Evolutionary conservation across 2,888 invertebrate genomes (phyloP).

Genomic region (Neria commutata): DNA sequence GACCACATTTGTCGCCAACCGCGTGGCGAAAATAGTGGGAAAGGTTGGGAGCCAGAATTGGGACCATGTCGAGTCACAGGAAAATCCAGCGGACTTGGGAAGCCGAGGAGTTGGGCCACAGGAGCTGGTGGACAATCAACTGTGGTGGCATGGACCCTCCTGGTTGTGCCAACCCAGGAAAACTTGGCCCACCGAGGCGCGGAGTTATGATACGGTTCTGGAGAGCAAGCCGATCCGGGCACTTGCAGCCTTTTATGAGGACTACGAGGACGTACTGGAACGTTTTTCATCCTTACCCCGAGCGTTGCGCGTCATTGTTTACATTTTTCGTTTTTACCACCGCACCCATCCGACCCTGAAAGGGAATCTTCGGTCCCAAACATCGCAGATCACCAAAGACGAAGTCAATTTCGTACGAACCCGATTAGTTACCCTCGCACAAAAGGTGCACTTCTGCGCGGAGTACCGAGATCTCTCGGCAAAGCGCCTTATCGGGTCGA

Average conservation of each 20-base stretch:
- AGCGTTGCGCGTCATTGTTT: not conserved
- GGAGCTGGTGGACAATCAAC: not conserved
- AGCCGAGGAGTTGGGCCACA: not conserved
- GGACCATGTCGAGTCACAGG: not conserved
- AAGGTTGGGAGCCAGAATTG: not conserved
- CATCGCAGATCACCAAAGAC: not conserved
- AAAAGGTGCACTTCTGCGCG: not conserved
- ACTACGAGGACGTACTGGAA: not conserved
- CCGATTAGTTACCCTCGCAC: not conserved
- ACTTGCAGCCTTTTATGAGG: no score
- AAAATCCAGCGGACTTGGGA: slow-evolving; percentile 1
- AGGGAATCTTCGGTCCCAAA: no score
- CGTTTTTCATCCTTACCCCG: not conserved
- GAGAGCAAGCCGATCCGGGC: no score
- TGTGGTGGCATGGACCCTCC: slow-evolving; percentile 5
- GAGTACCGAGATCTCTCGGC: not conserved
- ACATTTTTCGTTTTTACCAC: not conserved
- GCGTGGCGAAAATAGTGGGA: not conserved
- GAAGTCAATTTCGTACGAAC: not conserved
- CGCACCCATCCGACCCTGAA: not conserved
- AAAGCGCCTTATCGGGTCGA: not conserved
- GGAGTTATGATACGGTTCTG: no score
- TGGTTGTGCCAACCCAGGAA: not conserved
- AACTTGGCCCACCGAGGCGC: no score
- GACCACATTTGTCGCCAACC: slow-evolving; percentile 13